Base-by-base conservation (phyloP, 2,888 invertebrate species). In the Gymnoscelis rufifasciata region DNA sequence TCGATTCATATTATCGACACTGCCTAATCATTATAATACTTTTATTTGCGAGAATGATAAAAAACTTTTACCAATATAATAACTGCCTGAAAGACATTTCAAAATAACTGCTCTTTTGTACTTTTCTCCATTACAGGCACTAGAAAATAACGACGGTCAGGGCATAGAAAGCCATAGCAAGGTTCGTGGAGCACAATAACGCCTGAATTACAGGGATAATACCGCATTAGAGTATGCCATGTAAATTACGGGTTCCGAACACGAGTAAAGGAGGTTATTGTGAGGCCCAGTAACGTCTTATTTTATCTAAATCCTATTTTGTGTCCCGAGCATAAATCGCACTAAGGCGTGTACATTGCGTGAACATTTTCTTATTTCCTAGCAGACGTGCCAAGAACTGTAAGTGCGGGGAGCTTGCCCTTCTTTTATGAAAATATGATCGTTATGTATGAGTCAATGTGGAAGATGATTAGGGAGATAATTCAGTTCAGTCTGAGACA, bases 231-330 rank as follows among this genome's bases (percentile, higher is more conserved):
- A 62, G 58, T 62, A 63, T 54, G 59, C 49, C 61, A 71, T 73
- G 72, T 75, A 77, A 74, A 75, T 74, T 69, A 71, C 62, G 64
- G 59, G 60, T 60, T 66, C 64, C 60, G 39, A 66, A 62, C 57
- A 60, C 66, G 62, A 62, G 64, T 63, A 62, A 19, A 19, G 47
- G 45, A 63, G 59, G 59, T 63, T 70, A 61, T 65, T 66, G 68
- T 67, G 68, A 67, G 67, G 72, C 67, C 71, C 71, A 68, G 73
- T 74, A 69, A 71, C 69, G 64, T 75, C 74, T 77, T 83, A 81
- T 83, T 78, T 83, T 81, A 82, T 80, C 83, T 79, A 81, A 86
- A 83, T 83, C 83, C 81, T 81, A 83, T 83, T 80, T 78, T 81
- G 81, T 84, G 83, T 80, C 77, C 79, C 80, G 66, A 73, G 80